Evolutionary conservation across 2,797 vertebrate species (phyloP).

Genomic region (Poeciliopsis turneri): DNA sequence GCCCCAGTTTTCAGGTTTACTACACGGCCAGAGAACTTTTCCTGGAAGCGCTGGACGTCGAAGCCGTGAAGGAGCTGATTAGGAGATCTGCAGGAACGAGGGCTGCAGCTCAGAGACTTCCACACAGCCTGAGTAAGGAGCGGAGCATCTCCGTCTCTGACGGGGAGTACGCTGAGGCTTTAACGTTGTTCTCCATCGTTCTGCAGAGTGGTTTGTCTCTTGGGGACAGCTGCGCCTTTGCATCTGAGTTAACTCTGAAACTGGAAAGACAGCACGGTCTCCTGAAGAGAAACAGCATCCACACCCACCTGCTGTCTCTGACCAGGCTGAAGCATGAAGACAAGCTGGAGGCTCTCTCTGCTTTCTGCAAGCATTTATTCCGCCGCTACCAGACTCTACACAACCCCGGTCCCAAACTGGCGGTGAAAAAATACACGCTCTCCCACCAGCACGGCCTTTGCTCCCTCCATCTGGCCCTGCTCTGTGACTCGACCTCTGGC

Average conservation of each 20-base stretch:
- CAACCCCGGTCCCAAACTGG: constrained; percentile 60
- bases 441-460: constrained; percentile 38
- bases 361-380: constrained; percentile 63
- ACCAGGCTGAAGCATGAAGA: constrained; percentile 58
- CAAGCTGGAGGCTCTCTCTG: constrained; percentile 68
- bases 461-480: constrained; percentile 65
- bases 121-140: constrained; percentile 48
- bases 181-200: constrained; percentile 69
- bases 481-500: constrained; percentile 68
- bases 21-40: constrained; percentile 64
- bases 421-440: constrained; percentile 75
- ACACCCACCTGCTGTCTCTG: constrained; percentile 60
- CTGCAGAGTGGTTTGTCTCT: constrained; percentile 67
- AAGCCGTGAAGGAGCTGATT: constrained; percentile 59
- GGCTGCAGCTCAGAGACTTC: constrained; percentile 14
- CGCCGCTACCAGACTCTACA: constrained; percentile 61
- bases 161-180: constrained; percentile 57
- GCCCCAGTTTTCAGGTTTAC: constrained; percentile 58
- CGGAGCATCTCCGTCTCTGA: constrained; percentile 44
- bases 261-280: constrained; percentile 66
- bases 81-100: constrained; percentile 45
- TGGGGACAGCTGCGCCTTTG: constrained; percentile 31
- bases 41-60: constrained; percentile 65
- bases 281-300: constrained; percentile 72
- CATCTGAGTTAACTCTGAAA: constrained; percentile 32